Conservation (phyloP, 1,140 invertebrate species). For the Dufourea novaeangliae region DNA sequence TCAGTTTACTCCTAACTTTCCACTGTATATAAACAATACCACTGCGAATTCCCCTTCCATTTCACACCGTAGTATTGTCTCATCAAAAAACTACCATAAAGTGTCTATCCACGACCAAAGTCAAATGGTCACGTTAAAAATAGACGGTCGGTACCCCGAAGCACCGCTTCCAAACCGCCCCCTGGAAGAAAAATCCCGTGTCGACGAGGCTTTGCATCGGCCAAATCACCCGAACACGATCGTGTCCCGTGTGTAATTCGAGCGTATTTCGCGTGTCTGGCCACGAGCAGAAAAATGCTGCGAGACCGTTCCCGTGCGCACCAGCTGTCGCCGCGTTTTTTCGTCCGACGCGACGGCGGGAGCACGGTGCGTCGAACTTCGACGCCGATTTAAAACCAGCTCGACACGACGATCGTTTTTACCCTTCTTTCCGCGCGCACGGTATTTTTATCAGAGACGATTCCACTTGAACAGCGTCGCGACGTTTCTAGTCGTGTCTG, state of each 20-base stretch:
- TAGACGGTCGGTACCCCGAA: background rate
- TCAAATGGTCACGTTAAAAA: background rate
- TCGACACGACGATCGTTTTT: constrained; percentile 13
- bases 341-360: background rate
- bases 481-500: background rate
- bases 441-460: constrained; percentile 33
- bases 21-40: too few relatives aligned
- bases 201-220: background rate
- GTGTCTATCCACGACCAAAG: too few relatives aligned
- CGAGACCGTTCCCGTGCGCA: background rate
- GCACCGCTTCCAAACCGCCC: too few relatives aligned
- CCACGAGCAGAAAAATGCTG: background rate
- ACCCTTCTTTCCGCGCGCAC: background rate
- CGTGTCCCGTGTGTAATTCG: constrained; percentile 10
- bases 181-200: background rate
- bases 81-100: too few relatives aligned
- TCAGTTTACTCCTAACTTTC: too few relatives aligned
- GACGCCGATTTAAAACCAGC: background rate
- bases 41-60: too few relatives aligned
- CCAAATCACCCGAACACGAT: constrained; percentile 18
- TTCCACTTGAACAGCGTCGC: background rate
- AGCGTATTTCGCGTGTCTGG: constrained; percentile 10
- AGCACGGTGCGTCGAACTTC: background rate
- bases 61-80: too few relatives aligned
- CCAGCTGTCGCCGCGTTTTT: constrained; percentile 28